These are phyloP conservation scores for Neodiprion fabricii DNA, from an alignment of 1,140 invertebrate genomes.

Conservation along the genomic window DNA sequence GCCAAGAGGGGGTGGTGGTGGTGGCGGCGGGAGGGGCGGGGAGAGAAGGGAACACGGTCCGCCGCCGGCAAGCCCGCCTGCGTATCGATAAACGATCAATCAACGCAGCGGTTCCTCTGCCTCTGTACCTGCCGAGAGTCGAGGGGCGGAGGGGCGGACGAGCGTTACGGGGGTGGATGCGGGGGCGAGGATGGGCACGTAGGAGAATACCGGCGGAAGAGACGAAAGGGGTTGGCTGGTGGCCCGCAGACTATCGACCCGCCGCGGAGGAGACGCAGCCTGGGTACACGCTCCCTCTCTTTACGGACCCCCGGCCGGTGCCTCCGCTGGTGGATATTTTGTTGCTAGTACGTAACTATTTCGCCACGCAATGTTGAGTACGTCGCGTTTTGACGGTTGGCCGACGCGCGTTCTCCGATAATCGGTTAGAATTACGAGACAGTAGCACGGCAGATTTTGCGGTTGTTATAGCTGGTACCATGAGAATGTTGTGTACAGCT, in stretches of 20 bases:
- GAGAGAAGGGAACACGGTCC: not conserved
- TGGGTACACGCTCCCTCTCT: constrained; percentile 48
- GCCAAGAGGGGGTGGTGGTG: constrained; percentile 7
- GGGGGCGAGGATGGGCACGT: constrained; percentile 44
- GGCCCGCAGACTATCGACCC: constrained; percentile 61
- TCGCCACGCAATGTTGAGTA: too few relatives aligned
- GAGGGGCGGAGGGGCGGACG: constrained; percentile 38
- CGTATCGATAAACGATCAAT: constrained; percentile 59
- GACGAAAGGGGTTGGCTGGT: constrained; percentile 36
- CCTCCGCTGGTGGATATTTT: too few relatives aligned
- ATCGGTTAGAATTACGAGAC: too few relatives aligned
- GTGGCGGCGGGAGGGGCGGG: not conserved
- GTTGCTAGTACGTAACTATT: too few relatives aligned
- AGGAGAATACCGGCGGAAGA: constrained; percentile 33
- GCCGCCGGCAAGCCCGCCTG: constrained; percentile 28
- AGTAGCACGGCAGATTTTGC: too few relatives aligned
- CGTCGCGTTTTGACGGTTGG: too few relatives aligned
- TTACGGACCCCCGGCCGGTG: too few relatives aligned
- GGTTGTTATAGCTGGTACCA: too few relatives aligned
- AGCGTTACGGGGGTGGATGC: constrained; percentile 12
- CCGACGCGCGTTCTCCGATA: too few relatives aligned
- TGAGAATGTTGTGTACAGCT: too few relatives aligned
- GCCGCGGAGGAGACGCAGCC: constrained; percentile 47
- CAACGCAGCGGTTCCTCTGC: constrained; percentile 35
- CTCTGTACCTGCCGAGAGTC: constrained; percentile 56